Percentiles rank a stretch among this genome's conserved stretches.
Evolutionary conservation across 2,888 invertebrate genomes (phyloP).

Genomic region (Zygogramma bicolorata): DNA sequence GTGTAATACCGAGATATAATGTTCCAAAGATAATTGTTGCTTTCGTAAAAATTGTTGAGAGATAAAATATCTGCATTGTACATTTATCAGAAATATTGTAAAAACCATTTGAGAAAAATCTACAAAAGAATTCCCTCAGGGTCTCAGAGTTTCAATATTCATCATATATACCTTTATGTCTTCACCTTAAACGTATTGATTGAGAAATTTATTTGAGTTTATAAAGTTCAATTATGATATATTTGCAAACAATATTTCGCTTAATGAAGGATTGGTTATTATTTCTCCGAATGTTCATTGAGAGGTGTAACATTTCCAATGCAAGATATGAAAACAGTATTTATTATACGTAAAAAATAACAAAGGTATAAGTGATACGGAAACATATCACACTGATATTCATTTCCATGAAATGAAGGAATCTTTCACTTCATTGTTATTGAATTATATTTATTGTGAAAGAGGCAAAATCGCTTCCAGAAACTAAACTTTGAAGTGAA

Average conservation of each 20-base stretch:
- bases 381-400: not conserved
- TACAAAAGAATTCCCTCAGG: not conserved
- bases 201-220: not conserved
- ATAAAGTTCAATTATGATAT: too few species aligned
- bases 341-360: not conserved
- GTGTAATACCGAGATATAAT: not conserved
- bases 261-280: too few species aligned
- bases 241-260: too few species aligned
- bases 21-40: not conserved
- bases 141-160: not conserved
- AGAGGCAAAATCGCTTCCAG: not conserved
- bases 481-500: not conserved
- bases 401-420: not conserved
- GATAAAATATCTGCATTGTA: not conserved
- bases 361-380: not conserved
- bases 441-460: not conserved
- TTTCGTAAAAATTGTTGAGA: constrained; percentile 4
- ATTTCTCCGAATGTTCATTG: too few species aligned
- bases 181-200: not conserved
- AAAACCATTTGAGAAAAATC: not conserved
- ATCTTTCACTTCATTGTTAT: not conserved
- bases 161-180: not conserved
- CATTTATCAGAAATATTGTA: not conserved
- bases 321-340: not conserved
- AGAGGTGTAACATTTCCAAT: too few species aligned